phyloP scores from a whole-genome alignment of 1,140 invertebrate species.

The Zaprionus ornatus region DNA sequence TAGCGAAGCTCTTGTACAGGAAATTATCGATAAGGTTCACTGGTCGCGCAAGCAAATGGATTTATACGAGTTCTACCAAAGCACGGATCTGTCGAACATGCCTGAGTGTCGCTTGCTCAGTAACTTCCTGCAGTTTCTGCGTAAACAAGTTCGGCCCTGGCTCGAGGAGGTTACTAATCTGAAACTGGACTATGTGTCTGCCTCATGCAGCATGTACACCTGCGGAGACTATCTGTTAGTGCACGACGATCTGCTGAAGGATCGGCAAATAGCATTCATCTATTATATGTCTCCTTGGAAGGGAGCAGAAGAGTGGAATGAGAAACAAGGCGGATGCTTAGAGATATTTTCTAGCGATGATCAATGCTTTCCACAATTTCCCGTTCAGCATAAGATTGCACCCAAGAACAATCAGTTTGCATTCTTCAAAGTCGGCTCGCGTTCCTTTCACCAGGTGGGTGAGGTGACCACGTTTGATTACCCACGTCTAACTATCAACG shows the following conservation, averaged over 20 bases:
- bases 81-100: slow-evolving; percentile 86
- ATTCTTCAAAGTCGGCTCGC: slow-evolving; percentile 88
- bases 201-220: slow-evolving; percentile 89
- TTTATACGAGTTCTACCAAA: slow-evolving; percentile 89
- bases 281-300: slow-evolving; percentile 87
- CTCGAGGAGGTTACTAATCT: slow-evolving; percentile 86
- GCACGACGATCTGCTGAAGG: slow-evolving; percentile 89
- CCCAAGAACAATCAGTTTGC: slow-evolving; percentile 89
- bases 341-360: slow-evolving; percentile 87
- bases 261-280: slow-evolving; percentile 89
- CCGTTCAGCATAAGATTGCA: slow-evolving; percentile 85
- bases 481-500: slow-evolving; percentile 89
- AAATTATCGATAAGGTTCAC: slow-evolving; percentile 85
- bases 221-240: slow-evolving; percentile 89
- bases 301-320: slow-evolving; percentile 85
- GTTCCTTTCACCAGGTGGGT: slow-evolving; percentile 85
- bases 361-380: slow-evolving; percentile 85
- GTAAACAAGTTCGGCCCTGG: slow-evolving; percentile 78
- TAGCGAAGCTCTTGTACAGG: slow-evolving; percentile 58
- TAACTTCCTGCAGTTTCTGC: slow-evolving; percentile 74
- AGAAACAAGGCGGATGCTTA: slow-evolving; percentile 87
- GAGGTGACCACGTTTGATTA: slow-evolving; percentile 87
- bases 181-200: slow-evolving; percentile 87
- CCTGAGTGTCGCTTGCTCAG: slow-evolving; percentile 79
- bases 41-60: slow-evolving; percentile 88